Evolutionary conservation across 1,140 invertebrate species (phyloP).

Genomic region (Ptiloglossa arizonensis): DNA sequence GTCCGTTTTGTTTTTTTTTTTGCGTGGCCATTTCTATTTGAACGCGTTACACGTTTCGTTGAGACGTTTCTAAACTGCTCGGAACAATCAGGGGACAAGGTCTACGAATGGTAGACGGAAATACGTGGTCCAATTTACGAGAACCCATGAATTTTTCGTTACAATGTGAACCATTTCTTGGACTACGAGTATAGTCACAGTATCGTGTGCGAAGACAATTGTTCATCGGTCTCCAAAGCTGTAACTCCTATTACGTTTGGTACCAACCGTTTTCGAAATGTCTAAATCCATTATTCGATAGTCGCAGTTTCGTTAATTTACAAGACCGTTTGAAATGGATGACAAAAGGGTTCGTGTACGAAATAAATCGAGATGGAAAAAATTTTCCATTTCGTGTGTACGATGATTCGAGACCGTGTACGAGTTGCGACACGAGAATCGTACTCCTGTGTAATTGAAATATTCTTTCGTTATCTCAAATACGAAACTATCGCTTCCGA

Average conservation of each 20-base stretch:
- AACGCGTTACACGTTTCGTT: too few relatives aligned
- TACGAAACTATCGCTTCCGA: background rate
- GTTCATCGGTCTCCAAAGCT: too few relatives aligned
- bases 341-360: background rate
- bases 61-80: background rate
- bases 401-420: background rate
- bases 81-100: background rate
- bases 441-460: background rate
- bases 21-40: too few relatives aligned
- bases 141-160: too few relatives aligned
- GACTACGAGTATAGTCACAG: too few relatives aligned
- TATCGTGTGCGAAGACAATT: too few relatives aligned
- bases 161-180: too few relatives aligned
- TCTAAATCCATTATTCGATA: background rate
- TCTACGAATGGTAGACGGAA: background rate
- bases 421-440: background rate
- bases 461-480: too few relatives aligned
- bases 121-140: too few relatives aligned
- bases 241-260: too few relatives aligned
- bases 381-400: background rate
- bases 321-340: background rate
- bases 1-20: too few relatives aligned
- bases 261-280: background rate
- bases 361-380: background rate
- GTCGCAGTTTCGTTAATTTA: background rate